Evolutionary conservation across 2,797 vertebrate genomes (phyloP), one percentile per base, ranked within the genome.

Genomic region (Paguma larvata): DNA sequence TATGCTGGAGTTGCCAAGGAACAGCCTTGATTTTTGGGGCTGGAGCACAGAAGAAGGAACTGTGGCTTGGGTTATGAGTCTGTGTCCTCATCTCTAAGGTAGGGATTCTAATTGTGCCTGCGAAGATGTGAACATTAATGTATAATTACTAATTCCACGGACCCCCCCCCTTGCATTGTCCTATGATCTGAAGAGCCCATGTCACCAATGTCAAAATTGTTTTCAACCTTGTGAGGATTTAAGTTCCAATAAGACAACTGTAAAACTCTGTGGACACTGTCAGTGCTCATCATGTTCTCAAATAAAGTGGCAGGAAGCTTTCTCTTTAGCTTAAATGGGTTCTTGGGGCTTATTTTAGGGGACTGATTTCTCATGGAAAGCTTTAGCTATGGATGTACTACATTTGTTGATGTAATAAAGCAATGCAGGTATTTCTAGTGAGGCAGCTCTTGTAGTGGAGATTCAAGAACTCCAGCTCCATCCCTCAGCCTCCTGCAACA

Each of bases 301-400:
- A 97, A 97, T 59, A 80, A 97, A 95, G 72, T 53, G 13, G 8
- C 34, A 78, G 91, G 68, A 95, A 90, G 21, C 89, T 89, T 93
- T 68, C 56, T 97, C 46, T 73, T 6, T 84, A 89, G 2, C 79
- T 95, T 3, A 10, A 14, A 70, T 63, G 79, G 14, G 79, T 92
- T 38, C 51, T 79, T 90, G 93, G 63, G 73, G 75, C 78, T 73
- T 53, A 46, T 27, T 34, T 67, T 15, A 8, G 14, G 32, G 85
- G 68, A 0, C 19, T 84, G 13, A 41, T 87, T 96, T 85, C 62
- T 83, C 88, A 30, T 14, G 21, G 0, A 68, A 82, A 51, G 83
- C 82, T 93, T 87, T 79, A 85, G 32, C 44, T 84, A 23, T 48
- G 8, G 32, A 44, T 41, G 21, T 44, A 23, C n/a, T 14, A 0